Evolutionary conservation across 92 coral and sea anemone genomes (phyloP).

Genomic region (Anthopleura xanthogrammica): DNA sequence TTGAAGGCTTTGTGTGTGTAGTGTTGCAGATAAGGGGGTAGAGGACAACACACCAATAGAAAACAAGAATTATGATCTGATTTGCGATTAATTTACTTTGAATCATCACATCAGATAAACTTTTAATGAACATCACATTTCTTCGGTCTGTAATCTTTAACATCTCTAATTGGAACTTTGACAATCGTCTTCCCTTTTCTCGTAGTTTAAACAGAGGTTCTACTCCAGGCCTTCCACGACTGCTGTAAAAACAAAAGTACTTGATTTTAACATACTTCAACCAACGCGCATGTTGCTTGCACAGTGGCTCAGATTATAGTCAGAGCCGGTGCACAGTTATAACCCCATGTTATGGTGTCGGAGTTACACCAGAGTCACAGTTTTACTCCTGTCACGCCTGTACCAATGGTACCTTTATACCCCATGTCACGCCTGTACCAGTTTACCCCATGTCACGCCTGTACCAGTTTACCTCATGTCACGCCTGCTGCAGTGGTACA

Average conservation of each 20-base stretch:
- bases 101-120: slow-evolving; percentile 27
- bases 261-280: not conserved
- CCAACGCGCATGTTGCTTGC: not conserved
- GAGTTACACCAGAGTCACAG: too few species aligned
- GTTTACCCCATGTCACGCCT: too few species aligned
- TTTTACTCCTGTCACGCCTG: too few species aligned
- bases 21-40: too few species aligned
- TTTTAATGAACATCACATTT: slow-evolving; percentile 13
- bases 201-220: slow-evolving; percentile 70
- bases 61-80: not conserved
- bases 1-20: too few species aligned
- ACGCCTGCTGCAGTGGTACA: too few species aligned
- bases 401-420: too few species aligned
- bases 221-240: slow-evolving; percentile 88
- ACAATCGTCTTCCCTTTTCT: slow-evolving; percentile 14
- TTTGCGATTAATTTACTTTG: slow-evolving; percentile 17
- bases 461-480: too few species aligned
- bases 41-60: not conserved
- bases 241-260: slow-evolving; percentile 24
- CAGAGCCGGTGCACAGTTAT: too few species aligned
- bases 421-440: too few species aligned
- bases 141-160: slow-evolving; percentile 24
- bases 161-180: slow-evolving; percentile 32
- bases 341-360: too few species aligned
- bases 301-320: not conserved